Percentiles rank a stretch among this genome's conserved stretches.
These are phyloP conservation scores for Eupithecia abbreviata DNA, from an alignment of 2,888 invertebrate species.

Conservation along the genomic window DNA sequence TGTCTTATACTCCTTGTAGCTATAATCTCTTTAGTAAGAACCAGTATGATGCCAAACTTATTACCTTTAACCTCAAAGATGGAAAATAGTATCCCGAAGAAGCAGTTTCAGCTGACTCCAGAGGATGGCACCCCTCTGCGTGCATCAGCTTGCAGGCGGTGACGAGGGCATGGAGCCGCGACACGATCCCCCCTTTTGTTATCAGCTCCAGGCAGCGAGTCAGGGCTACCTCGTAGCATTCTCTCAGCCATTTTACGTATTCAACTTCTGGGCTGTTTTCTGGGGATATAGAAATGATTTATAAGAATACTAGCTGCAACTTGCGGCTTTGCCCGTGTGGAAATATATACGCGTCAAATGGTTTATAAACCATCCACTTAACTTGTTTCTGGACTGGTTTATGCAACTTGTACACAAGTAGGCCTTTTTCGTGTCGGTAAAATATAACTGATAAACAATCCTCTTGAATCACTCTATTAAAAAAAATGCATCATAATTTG, in stretches of 20 bases:
- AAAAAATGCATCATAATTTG: no score
- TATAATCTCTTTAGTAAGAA: no score
- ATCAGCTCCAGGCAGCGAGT: conserved; percentile 84
- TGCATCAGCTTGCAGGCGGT: conserved; percentile 89
- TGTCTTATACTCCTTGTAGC: no score
- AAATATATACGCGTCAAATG: no score
- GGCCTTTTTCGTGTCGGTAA: no score
- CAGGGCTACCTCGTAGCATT: conserved; percentile 87
- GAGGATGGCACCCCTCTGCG: conserved; percentile 87
- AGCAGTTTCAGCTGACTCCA: conserved; percentile 66
- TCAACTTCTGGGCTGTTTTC: conserved; percentile 83
- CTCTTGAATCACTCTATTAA: no score
- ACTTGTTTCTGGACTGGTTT: no score
- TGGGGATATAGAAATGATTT: conserved; percentile 40
- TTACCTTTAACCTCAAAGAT: conserved; percentile 84
- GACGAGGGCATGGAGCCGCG: conserved; percentile 86
- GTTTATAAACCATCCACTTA: no score
- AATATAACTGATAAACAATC: no score
- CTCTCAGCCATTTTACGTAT: conserved; percentile 87
- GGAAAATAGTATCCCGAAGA: conserved; percentile 86
- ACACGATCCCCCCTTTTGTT: conserved; percentile 74
- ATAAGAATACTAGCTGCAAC: background rate
- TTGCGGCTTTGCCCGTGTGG: no score
- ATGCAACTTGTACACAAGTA: no score
- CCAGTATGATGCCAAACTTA: background rate